Base-by-base conservation (phyloP, 2,113 vertebrate genomes). In the Phoenicopterus ruber region DNA sequence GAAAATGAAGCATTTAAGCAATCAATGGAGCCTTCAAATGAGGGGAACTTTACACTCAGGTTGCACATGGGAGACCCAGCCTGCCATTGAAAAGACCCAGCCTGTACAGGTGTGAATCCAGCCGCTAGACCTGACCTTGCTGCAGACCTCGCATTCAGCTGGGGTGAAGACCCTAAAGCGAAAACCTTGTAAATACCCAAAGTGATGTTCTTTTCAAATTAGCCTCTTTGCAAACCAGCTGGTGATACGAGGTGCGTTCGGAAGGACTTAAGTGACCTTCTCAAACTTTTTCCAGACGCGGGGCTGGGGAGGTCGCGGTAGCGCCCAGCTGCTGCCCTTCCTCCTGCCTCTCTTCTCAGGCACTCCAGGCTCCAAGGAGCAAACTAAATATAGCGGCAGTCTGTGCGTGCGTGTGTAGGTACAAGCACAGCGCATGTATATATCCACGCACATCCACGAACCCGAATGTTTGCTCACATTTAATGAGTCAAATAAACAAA, bases 401-500 rank as follows among this genome's bases (percentile, higher is more conserved):
- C 42, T 38, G 31, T 31, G 34, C 1, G 0, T 21, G 18, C 0
- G 0, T 9, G n/a, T 12, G 28, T 13, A 32, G 50, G 38, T 74
- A 8, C 1, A 62, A 71, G 61, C 50, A 36, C 73, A 50, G 81
- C 69, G 31, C 57, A 24, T 4, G 47, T n/a, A 8, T 8, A 20
- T 52, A 62, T n/a, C 89, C 42, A 26, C 28, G 0, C 46, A 57
- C 26, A 77, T 66, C 83, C 80, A 34, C 29, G 5, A 92, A 90
- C 70, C 82, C 8, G 2, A 96, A 78, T 72, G 82, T 97, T 94
- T 97, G 80, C 66, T 95, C 84, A 38, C 84, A 46, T 77, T 95
- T 96, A 73, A 87, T 5, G 26, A 90, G 46, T 65, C 88, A 94
- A 95, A 86, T 44, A 92, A 94, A 95, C 65, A 96, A 95, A 96